phyloP scores from a whole-genome alignment of 2,113 vertebrate species.

The Sus scrofa region T2T-Sscrofa CM000822.6:20610501-20611000 shows the following conservation, averaged over 20 bases:
- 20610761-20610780: background rate
- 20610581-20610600: too few relatives aligned
- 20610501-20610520: too few relatives aligned
- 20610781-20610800: background rate
- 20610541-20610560: too few relatives aligned
- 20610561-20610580: too few relatives aligned
- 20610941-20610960: background rate
- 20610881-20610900: background rate
- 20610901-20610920: background rate
- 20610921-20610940: background rate
- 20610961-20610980: background rate
- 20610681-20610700: too few relatives aligned
- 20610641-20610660: too few relatives aligned
- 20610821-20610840: background rate
- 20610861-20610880: background rate
- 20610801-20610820: background rate
- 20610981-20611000: background rate
- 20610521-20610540: too few relatives aligned
- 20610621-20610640: too few relatives aligned
- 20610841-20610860: background rate
- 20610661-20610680: too few relatives aligned
- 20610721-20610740: background rate
- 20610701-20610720: too few relatives aligned
- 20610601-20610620: too few relatives aligned
- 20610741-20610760: slow-evolving; percentile 10